Conservation (phyloP, 2,113 vertebrate species). For the Labeo catla region DNA sequence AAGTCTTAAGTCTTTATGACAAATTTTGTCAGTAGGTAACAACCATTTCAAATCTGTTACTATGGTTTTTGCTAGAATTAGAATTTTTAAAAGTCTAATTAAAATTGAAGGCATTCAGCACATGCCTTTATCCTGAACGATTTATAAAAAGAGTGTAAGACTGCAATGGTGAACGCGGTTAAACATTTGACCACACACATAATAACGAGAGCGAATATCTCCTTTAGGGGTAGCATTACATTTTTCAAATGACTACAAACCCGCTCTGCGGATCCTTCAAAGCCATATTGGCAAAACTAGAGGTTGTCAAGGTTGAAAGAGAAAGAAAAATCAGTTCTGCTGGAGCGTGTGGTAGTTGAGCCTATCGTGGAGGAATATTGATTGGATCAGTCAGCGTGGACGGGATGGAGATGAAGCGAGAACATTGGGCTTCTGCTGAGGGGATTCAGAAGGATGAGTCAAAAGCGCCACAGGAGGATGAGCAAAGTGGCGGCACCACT, state of each 20-base stretch:
- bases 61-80: no score
- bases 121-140: not conserved
- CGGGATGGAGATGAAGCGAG: constrained; percentile 56
- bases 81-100: not conserved
- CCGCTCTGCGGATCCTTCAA: constrained; percentile 8
- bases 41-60: no score
- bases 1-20: no score
- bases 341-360: constrained; percentile 26
- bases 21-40: no score
- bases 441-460: constrained; percentile 49
- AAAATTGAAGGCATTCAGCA: not conserved
- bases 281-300: not conserved
- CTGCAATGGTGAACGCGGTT: not conserved
- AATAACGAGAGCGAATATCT: not conserved
- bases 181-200: not conserved
- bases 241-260: constrained; percentile 47
- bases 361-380: constrained; percentile 55
- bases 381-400: constrained; percentile 52
- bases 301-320: constrained; percentile 43
- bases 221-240: not conserved
- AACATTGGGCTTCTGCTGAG: constrained; percentile 50
- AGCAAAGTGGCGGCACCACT: constrained; percentile 25
- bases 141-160: not conserved
- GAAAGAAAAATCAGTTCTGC: constrained; percentile 46
- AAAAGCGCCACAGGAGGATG: constrained; percentile 51